phyloP scores from a whole-genome alignment of 92 coral and sea anemone genomes.

The Porites cylindrica region DNA sequence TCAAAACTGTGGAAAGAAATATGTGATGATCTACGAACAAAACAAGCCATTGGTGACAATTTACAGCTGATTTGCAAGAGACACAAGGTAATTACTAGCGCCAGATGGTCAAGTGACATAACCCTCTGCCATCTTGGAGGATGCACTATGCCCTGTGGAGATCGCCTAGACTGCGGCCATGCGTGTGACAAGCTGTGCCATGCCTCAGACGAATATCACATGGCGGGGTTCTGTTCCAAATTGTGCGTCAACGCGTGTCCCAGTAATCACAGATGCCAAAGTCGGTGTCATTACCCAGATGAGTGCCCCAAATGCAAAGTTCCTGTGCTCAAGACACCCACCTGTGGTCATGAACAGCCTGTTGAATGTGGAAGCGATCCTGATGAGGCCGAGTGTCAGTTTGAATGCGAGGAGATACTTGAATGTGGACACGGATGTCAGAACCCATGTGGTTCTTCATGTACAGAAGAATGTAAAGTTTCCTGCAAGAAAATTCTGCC shows the following conservation, averaged over 20 bases:
- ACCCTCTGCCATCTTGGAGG: slow-evolving; percentile 19
- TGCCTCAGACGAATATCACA: slow-evolving; percentile 52
- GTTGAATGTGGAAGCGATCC: not conserved
- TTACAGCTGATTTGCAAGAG: slow-evolving; percentile 36
- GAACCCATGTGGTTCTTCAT: slow-evolving; percentile 27
- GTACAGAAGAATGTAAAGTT: slow-evolving; percentile 32
- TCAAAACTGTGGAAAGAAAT: slow-evolving; percentile 70
- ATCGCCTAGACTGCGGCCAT: slow-evolving; percentile 47
- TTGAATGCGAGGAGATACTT: slow-evolving; percentile 60
- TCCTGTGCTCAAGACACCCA: not conserved
- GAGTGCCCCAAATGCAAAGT: slow-evolving; percentile 19
- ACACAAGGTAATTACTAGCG: not conserved
- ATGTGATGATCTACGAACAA: slow-evolving; percentile 55
- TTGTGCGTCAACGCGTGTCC: slow-evolving; percentile 32
- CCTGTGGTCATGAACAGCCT: not conserved
- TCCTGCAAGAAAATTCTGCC: slow-evolving; percentile 37
- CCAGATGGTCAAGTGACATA: not conserved
- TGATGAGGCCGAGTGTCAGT: not conserved
- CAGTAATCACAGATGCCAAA: slow-evolving; percentile 48
- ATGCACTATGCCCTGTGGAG: slow-evolving; percentile 28
- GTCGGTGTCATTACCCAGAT: slow-evolving; percentile 62
- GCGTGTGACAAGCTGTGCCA: slow-evolving; percentile 32
- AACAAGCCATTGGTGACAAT: slow-evolving; percentile 32
- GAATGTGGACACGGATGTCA: slow-evolving; percentile 75
- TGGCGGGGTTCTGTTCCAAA: slow-evolving; percentile 35